These are phyloP conservation scores for Timandra comae DNA, from an alignment of 2,888 invertebrate genomes.

Conservation along the genomic window DNA sequence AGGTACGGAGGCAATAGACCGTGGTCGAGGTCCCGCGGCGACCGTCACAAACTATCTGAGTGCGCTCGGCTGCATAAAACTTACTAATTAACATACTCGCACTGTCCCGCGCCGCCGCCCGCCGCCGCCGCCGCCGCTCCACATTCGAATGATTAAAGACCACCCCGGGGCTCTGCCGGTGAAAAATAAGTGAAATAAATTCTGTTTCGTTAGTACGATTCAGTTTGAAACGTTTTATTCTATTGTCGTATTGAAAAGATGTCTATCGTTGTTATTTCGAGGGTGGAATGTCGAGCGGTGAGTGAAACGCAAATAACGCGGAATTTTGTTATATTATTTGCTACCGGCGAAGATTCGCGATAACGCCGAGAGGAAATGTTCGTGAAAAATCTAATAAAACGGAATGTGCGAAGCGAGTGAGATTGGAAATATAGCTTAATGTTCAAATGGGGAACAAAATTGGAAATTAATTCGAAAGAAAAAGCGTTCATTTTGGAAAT, in stretches of 20 bases:
- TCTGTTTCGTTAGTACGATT: slow-evolving; percentile 21
- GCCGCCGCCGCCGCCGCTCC: slow-evolving; percentile 17
- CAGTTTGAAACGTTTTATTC: slow-evolving; percentile 28
- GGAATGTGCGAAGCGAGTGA: slow-evolving; percentile 34
- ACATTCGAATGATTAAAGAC: slow-evolving; percentile 36
- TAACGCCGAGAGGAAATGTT: slow-evolving; percentile 34
- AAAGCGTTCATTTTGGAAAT: slow-evolving; percentile 3
- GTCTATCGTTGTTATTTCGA: slow-evolving; percentile 38
- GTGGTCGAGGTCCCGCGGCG: slow-evolving; percentile 19
- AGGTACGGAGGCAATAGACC: slow-evolving; percentile 27
- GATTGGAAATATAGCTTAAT: slow-evolving; percentile 54
- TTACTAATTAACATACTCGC: slow-evolving; percentile 45
- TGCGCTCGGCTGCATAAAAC: slow-evolving; percentile 35
- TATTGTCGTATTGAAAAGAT: slow-evolving; percentile 44
- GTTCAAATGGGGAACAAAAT: slow-evolving; percentile 13
- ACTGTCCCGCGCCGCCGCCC: slow-evolving; percentile 9
- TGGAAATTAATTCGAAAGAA: slow-evolving; percentile 17
- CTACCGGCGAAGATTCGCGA: slow-evolving; percentile 48
- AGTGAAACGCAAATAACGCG: slow-evolving; percentile 51
- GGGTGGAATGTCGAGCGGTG: slow-evolving; percentile 27
- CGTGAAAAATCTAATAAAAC: slow-evolving; percentile 57
- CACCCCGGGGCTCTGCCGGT: slow-evolving; percentile 23
- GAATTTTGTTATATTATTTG: slow-evolving; percentile 62
- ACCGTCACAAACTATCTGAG: slow-evolving; percentile 30
- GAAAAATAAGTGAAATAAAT: slow-evolving; percentile 25